Percentiles rank a stretch among this genome's conserved stretches.
Conservation (phyloP, 2,113 vertebrate species). For the Zootoca vivipara region DNA sequence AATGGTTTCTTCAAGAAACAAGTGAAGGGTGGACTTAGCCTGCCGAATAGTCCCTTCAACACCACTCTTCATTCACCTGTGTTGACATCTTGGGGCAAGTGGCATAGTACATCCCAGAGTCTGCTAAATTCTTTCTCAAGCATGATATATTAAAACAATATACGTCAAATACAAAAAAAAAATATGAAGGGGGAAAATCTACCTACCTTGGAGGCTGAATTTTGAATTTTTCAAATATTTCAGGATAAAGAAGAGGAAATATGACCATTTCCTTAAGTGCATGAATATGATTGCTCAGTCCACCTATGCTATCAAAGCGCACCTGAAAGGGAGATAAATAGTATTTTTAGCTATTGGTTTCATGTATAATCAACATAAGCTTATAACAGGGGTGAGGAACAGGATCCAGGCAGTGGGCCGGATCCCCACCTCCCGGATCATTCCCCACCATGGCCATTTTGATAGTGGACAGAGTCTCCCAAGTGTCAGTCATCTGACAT, state of each 20-base stretch:
- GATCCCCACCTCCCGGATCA: no score
- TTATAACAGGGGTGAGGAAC: neutral
- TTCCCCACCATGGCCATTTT: no score
- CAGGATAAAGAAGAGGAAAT: conserved; percentile 96
- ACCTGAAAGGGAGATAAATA: conserved; percentile 77
- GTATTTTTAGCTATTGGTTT: conserved; percentile 16
- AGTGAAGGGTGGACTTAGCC: neutral
- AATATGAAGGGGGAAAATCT: conserved; percentile 17
- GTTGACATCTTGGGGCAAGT: neutral
- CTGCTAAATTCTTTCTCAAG: neutral
- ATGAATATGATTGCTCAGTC: conserved; percentile 93
- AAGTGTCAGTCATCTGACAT: no score
- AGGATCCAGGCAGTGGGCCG: no score
- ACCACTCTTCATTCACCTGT: neutral
- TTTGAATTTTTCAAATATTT: conserved; percentile 98
- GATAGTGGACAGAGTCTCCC: no score
- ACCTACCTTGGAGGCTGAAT: conserved; percentile 97
- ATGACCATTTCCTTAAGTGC: conserved; percentile 99
- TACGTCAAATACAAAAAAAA: neutral
- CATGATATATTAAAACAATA: neutral
- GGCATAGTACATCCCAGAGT: neutral
- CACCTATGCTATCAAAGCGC: conserved; percentile 93
- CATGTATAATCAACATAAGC: neutral
- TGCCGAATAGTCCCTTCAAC: neutral
- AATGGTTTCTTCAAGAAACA: neutral